Conservation (phyloP, 2,797 vertebrate genomes). For the Zenarchopterus dispar region DNA sequence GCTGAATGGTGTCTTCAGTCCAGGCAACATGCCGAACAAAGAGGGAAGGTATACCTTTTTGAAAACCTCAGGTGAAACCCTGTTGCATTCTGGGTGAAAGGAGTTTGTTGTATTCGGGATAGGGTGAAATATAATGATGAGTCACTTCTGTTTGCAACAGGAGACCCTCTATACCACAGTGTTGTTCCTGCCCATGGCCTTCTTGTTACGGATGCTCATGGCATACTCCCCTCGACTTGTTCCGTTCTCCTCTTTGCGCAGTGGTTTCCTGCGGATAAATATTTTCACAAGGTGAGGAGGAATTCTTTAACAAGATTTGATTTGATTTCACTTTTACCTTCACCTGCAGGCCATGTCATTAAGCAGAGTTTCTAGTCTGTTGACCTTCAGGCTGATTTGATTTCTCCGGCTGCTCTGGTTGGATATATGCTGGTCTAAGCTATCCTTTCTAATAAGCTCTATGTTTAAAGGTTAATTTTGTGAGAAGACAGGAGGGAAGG, state of each 20-base stretch:
- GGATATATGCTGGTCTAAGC: constrained; percentile 51
- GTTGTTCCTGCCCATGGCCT: constrained; percentile 87
- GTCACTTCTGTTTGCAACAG: constrained; percentile 53
- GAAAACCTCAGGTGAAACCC: constrained; percentile 56
- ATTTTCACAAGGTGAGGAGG: constrained; percentile 47
- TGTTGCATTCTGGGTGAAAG: constrained; percentile 59
- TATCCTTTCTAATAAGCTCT: constrained; percentile 72
- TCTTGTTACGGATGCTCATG: constrained; percentile 94
- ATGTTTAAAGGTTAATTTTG: constrained; percentile 77
- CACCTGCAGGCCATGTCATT: constrained; percentile 59
- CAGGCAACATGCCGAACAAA: constrained; percentile 71
- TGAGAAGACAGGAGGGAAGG: constrained; percentile 58
- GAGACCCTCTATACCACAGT: constrained; percentile 84
- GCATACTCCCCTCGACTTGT: constrained; percentile 91
- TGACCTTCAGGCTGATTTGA: constrained; percentile 73
- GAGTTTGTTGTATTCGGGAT: constrained; percentile 43
- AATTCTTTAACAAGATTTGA: constrained; percentile 30
- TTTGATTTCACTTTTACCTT: constrained; percentile 18
- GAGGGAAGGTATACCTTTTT: constrained; percentile 60
- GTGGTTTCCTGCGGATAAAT: constrained; percentile 90
- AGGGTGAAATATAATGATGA: constrained; percentile 43
- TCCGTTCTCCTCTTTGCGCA: constrained; percentile 94
- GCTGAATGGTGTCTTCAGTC: constrained; percentile 64
- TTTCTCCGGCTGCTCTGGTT: constrained; percentile 58
- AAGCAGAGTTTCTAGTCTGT: constrained; percentile 56